Conservation (phyloP, 2,888 invertebrate species). For the Ophion ventricosus region DNA sequence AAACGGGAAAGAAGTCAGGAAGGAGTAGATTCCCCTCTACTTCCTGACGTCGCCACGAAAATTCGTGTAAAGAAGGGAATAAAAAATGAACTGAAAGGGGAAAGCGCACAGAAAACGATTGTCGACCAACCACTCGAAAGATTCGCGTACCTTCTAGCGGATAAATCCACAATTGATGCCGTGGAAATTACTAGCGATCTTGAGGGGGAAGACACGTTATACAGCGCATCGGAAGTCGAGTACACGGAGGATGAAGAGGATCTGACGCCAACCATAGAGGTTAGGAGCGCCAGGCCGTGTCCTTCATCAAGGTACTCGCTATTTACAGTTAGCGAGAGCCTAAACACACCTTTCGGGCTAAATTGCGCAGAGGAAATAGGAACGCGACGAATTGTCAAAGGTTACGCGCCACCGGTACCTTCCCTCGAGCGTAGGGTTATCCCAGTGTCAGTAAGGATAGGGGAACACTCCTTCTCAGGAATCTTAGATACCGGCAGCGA, state of each 20-base stretch:
- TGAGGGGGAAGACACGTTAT: not conserved
- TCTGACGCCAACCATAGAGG: no score
- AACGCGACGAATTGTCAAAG: conserved; percentile 18
- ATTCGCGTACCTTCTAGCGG: not conserved
- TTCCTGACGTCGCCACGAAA: conserved; percentile 12
- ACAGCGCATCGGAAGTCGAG: not conserved
- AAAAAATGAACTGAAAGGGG: not conserved
- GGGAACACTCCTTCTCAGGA: not conserved
- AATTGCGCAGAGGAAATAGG: not conserved
- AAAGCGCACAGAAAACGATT: not conserved
- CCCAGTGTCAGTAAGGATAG: not conserved
- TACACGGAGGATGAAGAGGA: not conserved
- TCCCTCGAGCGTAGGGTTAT: not conserved
- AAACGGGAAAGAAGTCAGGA: conserved; percentile 33
- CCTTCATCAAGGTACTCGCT: not conserved
- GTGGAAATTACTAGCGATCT: not conserved
- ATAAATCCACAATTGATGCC: not conserved
- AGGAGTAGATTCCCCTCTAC: not conserved
- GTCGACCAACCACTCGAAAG: no score
- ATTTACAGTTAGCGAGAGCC: not conserved
- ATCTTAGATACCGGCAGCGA: conserved; percentile 25
- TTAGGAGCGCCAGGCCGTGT: not conserved
- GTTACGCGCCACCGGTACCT: conserved; percentile 2
- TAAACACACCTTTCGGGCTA: not conserved
- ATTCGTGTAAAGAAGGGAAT: not conserved